phyloP scores from a whole-genome alignment of 2,113 vertebrate genomes.

The Crotalus tigris region DNA sequence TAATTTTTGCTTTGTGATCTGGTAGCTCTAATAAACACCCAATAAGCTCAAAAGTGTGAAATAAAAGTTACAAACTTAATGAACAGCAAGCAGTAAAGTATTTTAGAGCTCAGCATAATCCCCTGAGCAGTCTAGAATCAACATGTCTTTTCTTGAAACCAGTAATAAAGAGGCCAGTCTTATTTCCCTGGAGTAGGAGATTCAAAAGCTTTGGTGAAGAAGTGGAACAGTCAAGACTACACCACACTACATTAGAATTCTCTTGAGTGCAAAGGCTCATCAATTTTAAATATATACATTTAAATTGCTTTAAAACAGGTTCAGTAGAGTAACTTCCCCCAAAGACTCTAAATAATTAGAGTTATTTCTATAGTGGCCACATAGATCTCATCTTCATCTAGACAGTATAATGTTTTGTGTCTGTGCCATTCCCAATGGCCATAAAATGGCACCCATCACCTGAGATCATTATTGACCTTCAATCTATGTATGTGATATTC shows the following conservation, averaged over 20 bases:
- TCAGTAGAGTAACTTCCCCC: neutral
- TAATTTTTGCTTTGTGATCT: neutral
- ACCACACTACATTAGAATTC: neutral
- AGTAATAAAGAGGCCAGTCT: neutral
- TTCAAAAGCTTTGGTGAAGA: neutral
- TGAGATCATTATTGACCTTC: neutral
- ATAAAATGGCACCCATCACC: neutral
- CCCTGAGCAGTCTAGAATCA: neutral
- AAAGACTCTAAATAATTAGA: neutral
- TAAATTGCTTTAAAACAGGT: slow-evolving; percentile 1
- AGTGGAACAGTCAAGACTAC: neutral
- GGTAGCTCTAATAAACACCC: neutral
- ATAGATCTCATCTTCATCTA: neutral
- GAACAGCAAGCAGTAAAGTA: neutral
- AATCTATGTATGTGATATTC: neutral
- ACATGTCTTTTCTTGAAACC: neutral
- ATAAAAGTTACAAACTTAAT: neutral
- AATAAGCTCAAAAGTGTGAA: neutral
- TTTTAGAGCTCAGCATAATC: neutral
- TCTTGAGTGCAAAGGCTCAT: neutral
- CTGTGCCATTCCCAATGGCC: neutral
- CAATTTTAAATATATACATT: neutral
- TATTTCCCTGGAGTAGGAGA: neutral
- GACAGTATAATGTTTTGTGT: neutral
- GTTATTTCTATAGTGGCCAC: neutral